Base-by-base conservation (phyloP, 2,888 invertebrate genomes). In the Rhyacophila evoluta region DNA sequence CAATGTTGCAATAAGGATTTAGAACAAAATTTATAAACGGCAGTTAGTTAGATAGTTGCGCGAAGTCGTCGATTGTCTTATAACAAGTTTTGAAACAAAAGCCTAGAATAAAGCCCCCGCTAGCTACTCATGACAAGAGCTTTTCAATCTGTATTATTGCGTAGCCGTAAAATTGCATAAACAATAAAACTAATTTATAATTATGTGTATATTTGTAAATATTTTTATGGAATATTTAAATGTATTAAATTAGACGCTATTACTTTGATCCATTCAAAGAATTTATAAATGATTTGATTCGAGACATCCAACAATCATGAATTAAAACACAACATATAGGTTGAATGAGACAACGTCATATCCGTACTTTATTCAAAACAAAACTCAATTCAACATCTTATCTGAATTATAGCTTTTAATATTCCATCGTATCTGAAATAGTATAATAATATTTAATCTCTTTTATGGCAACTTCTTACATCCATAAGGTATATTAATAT, bases 1-100 rank as follows among this genome's bases (percentile, higher is more conserved):
- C 55, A 55, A 25, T 55, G 55, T 55, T 55, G 55, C 55, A 55
- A 55, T 55, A 55, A 55, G 55, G 55, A 55, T 55, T 55, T 55
- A 55, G 55, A 55, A 55, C 55, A 55, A 55, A 55, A 55, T 55
- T 55, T 55, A 55, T 55, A 55, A 55, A 55, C 55, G 55, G 55
- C 55, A 55, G 55, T 55, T 55, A 55, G 55, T 55, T 25, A 55
- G 55, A 55, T 55, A 55, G 55, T 55, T 55, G 55, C 55, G 55
- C 55, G 55, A 55, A 55, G 55, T 55, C 25, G 19, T 19, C 55
- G 55, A 55, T 55, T 55, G 55, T 55, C 55, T 55, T 55, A 55
- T 55, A 55, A 55, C 55, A 55, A 55, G 55, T 55, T 55, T 55
- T 55, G 55, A 55, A 55, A 55, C 55, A 55, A 55, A 55, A 55